phyloP scores from a whole-genome alignment of 2,113 vertebrate genomes.

The Anolis sagrei region DNA sequence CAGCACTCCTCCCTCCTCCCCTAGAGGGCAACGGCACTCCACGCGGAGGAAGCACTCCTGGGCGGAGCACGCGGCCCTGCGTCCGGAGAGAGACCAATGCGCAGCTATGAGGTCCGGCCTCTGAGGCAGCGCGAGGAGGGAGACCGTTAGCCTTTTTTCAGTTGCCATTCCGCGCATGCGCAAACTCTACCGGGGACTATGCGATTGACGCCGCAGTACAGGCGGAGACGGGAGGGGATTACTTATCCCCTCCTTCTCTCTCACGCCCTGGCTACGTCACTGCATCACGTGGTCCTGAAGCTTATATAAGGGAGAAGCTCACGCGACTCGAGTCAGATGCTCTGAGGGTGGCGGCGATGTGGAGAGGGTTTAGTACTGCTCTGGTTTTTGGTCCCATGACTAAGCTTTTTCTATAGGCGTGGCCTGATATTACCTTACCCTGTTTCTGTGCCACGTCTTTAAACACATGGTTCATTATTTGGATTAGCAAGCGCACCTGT shows the following conservation, averaged over 20 bases:
- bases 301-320: not conserved
- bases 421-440: not conserved
- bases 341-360: not conserved
- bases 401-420: no score
- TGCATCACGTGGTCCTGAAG: not conserved
- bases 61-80: not conserved
- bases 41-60: not conserved
- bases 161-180: not conserved
- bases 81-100: not conserved
- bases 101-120: not conserved
- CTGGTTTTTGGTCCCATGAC: not conserved
- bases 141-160: not conserved
- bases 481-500: no score
- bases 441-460: no score
- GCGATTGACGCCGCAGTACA: not conserved
- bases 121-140: no score
- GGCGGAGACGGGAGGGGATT: not conserved
- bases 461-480: no score
- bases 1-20: not conserved
- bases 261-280: not conserved
- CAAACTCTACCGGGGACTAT: not conserved
- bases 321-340: no score
- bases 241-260: not conserved
- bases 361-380: not conserved
- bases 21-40: conserved; percentile 25